phyloP scores from a whole-genome alignment of 2,888 invertebrate species.

The Hemicrepidius hirtus region DNA sequence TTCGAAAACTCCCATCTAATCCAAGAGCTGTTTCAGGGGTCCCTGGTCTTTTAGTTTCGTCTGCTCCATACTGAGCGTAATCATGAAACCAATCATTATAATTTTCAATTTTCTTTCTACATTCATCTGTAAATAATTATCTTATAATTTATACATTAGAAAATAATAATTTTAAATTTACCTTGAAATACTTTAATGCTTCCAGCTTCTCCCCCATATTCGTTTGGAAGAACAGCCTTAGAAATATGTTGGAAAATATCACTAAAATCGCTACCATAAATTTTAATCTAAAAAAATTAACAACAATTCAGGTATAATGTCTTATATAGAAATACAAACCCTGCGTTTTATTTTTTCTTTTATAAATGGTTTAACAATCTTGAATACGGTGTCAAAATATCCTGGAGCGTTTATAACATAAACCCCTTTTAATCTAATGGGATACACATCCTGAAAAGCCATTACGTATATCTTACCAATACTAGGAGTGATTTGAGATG shows the following conservation, averaged over 20 bases:
- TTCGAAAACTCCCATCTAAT: conserved; percentile 74
- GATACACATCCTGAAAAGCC: neutral
- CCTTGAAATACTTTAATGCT: neutral
- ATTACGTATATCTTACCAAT: neutral
- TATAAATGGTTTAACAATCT: neutral
- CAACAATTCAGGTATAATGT: neutral
- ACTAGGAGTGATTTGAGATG: neutral
- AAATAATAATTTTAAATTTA: conserved; percentile 62
- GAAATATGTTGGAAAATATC: neutral
- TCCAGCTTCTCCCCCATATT: neutral
- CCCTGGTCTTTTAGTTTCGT: conserved; percentile 74
- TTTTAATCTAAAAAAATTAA: neutral
- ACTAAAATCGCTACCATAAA: neutral
- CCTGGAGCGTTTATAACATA: neutral
- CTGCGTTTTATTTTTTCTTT: neutral
- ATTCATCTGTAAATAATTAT: too few relatives aligned
- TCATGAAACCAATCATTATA: conserved; percentile 74
- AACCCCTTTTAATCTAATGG: neutral
- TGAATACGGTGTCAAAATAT: neutral
- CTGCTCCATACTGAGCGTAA: conserved; percentile 71
- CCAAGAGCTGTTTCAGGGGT: conserved; percentile 75
- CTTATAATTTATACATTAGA: too few relatives aligned
- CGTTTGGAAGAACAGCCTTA: neutral
- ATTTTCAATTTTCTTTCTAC: conserved; percentile 66
- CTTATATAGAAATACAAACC: neutral